These are phyloP conservation scores for Actinia equina DNA, from an alignment of 64 coral and sea anemone genomes.

Conservation along the genomic window DNA sequence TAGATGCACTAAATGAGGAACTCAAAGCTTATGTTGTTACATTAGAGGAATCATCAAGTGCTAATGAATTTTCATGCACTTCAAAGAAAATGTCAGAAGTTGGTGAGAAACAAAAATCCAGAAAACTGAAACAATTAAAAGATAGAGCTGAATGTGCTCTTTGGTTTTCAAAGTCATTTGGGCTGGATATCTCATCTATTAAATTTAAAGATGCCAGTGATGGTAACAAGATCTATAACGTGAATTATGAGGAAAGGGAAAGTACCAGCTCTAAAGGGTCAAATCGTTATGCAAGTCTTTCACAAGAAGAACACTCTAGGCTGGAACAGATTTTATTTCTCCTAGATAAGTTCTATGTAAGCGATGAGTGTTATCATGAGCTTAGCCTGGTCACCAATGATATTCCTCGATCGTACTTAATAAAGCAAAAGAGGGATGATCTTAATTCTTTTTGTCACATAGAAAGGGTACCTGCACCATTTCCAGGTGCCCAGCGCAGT, in stretches of 20 bases:
- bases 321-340: slow-evolving; percentile 31
- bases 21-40: slow-evolving; percentile 29
- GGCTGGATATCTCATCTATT: slow-evolving; percentile 33
- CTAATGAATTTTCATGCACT: neutral
- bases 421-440: slow-evolving; percentile 22
- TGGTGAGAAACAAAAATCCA: slow-evolving; percentile 38
- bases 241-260: slow-evolving; percentile 12
- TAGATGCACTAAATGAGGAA: slow-evolving; percentile 21
- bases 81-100: slow-evolving; percentile 29
- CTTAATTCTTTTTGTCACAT: slow-evolving; percentile 2
- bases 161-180: slow-evolving; percentile 48
- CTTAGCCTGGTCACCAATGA: slow-evolving; percentile 21
- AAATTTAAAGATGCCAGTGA: slow-evolving; percentile 8
- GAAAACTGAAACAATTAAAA: slow-evolving; percentile 48
- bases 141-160: slow-evolving; percentile 28
- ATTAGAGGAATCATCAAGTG: slow-evolving; percentile 29
- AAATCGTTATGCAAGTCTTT: neutral
- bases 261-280: neutral
- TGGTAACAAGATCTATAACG: slow-evolving; percentile 19
- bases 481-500: slow-evolving; percentile 34
- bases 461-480: slow-evolving; percentile 24
- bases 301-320: neutral
- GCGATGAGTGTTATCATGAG: slow-evolving; percentile 34
- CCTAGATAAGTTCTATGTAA: slow-evolving; percentile 45
- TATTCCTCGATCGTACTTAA: slow-evolving; percentile 19